phyloP scores from a whole-genome alignment of 2,888 invertebrate genomes.

The Drosophila monieri region DNA sequence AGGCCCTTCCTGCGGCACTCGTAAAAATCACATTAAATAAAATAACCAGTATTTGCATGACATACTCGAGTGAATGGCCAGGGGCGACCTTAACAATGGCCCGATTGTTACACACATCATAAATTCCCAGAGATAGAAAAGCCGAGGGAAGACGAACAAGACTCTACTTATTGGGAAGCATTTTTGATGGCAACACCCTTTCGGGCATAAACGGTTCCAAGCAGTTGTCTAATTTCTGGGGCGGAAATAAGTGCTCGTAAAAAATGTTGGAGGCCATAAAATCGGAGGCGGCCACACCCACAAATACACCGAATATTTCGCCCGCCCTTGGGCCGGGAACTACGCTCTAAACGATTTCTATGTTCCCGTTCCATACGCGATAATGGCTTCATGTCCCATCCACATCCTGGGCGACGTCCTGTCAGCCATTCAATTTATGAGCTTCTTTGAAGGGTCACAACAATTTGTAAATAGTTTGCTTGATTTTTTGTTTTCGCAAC shows the following conservation, averaged over 20 bases:
- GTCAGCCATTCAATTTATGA: conserved; percentile 53
- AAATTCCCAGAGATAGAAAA: conserved; percentile 56
- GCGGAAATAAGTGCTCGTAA: conserved; percentile 80
- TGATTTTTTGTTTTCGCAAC: conserved; percentile 12
- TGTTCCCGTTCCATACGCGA: conserved; percentile 54
- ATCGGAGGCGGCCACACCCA: conserved; percentile 30
- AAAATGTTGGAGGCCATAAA: conserved; percentile 72
- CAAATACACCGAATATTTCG: conserved; percentile 5
- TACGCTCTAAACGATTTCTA: conserved; percentile 42
- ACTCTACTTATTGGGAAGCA: conserved; percentile 40
- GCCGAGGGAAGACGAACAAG: conserved; percentile 27
- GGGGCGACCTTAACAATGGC: conserved; percentile 47
- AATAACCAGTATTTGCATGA: conserved; percentile 70
- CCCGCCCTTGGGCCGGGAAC: conserved; percentile 12
- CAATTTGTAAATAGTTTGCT: conserved; percentile 61
- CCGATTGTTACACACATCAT: conserved; percentile 77
- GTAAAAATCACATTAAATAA: conserved; percentile 68
- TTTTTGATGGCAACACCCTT: conserved; percentile 48
- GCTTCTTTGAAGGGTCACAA: conserved; percentile 13
- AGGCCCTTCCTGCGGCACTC: conserved; percentile 43
- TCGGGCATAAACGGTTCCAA: conserved; percentile 46
- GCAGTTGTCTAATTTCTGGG: conserved; percentile 79
- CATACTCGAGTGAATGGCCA: conserved; percentile 46
- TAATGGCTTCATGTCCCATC: conserved; percentile 64
- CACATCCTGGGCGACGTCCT: conserved; percentile 9